phyloP scores from a whole-genome alignment of 2,888 invertebrate genomes.

The Cephus nigrinus region DNA sequence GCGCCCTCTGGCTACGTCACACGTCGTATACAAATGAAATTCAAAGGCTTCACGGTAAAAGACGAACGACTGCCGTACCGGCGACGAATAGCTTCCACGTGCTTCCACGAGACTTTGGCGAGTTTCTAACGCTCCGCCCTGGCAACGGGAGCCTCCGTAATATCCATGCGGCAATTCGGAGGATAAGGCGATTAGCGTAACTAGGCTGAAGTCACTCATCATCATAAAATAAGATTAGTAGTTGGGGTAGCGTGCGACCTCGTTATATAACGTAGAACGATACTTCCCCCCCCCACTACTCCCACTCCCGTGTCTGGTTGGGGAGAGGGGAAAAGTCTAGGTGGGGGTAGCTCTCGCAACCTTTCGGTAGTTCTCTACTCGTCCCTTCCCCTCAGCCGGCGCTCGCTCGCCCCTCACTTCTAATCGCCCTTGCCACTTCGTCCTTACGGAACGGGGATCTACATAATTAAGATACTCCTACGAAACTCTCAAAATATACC shows the following conservation, averaged over 20 bases:
- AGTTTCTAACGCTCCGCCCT: not conserved
- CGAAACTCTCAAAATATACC: too few relatives aligned
- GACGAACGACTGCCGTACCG: not conserved
- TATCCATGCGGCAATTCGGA: not conserved
- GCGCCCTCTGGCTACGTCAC: not conserved
- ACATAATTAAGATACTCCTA: too few relatives aligned
- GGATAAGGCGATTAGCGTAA: not conserved
- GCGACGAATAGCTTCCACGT: not conserved
- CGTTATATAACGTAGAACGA: not conserved
- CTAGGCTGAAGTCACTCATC: not conserved
- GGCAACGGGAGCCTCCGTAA: not conserved
- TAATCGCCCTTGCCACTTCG: not conserved
- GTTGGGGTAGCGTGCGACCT: not conserved
- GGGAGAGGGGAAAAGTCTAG: not conserved
- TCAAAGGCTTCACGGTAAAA: not conserved
- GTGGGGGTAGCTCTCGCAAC: too few relatives aligned
- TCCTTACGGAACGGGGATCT: not conserved
- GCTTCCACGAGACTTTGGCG: not conserved
- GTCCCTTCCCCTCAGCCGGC: not conserved
- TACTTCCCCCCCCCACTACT: not conserved
- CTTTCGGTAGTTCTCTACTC: not conserved
- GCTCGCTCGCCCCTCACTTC: not conserved
- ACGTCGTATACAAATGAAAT: not conserved
- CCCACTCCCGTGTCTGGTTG: constrained; percentile 4
- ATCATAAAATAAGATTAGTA: not conserved